phyloP scores from a whole-genome alignment of 2,113 vertebrate species.

The Naja naja region DNA sequence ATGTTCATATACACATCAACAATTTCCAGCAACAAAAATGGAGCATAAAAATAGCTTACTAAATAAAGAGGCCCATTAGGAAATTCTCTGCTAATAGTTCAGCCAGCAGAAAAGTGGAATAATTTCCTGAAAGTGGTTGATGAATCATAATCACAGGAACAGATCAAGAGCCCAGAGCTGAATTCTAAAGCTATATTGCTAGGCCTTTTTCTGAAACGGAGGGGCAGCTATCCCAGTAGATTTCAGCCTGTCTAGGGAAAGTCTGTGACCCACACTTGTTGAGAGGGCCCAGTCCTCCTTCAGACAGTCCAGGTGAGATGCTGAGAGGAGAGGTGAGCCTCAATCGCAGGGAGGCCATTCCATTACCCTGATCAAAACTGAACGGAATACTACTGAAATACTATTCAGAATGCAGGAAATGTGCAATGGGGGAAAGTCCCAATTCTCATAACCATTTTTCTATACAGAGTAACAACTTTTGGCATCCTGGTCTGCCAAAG shows the following conservation, averaged over 20 bases:
- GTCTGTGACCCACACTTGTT: not conserved
- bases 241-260: not conserved
- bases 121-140: not conserved
- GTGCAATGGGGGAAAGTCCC: not conserved
- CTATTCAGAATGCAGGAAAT: not conserved
- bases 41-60: not conserved
- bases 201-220: not conserved
- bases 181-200: not conserved
- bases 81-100: not conserved
- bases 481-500: not conserved
- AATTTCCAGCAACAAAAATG: not conserved
- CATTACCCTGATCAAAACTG: not conserved
- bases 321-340: not conserved
- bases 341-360: too few relatives aligned
- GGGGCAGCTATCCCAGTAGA: not conserved
- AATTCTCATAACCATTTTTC: not conserved
- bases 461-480: not conserved
- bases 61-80: not conserved
- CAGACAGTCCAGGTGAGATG: not conserved
- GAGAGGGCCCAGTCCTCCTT: not conserved
- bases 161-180: not conserved
- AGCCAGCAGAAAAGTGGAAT: not conserved
- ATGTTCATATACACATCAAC: not conserved
- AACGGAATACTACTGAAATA: not conserved
- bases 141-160: constrained; percentile 14